These are phyloP conservation scores for Cerceris rybyensis DNA, from an alignment of 2,888 invertebrate species.

Conservation along the genomic window DNA sequence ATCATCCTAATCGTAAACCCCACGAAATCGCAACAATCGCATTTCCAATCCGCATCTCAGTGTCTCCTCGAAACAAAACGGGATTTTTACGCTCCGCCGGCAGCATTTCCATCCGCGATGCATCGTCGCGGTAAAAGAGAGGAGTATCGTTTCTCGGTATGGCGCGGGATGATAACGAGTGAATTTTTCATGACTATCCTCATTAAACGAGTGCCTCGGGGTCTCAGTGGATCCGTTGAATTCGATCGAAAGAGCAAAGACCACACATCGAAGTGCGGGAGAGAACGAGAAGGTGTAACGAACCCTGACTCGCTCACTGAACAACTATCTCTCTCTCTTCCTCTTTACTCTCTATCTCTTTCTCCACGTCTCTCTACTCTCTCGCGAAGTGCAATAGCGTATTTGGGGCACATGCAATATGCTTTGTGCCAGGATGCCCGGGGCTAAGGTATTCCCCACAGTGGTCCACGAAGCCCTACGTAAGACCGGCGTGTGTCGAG, in stretches of 20 bases:
- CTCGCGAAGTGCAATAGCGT: constrained; percentile 40
- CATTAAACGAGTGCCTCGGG: constrained; percentile 48
- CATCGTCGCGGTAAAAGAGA: neutral
- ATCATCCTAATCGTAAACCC: too few species aligned
- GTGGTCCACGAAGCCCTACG: constrained; percentile 39
- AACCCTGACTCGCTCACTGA: constrained; percentile 35
- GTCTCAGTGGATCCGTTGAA: constrained; percentile 44
- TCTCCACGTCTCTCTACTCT: neutral
- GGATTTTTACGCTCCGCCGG: neutral
- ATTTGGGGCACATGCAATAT: constrained; percentile 67
- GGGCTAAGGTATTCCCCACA: constrained; percentile 56
- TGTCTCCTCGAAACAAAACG: neutral
- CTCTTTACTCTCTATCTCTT: too few species aligned
- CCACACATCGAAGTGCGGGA: constrained; percentile 46
- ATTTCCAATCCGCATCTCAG: too few species aligned
- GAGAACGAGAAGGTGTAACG: constrained; percentile 40
- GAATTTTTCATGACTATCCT: constrained; percentile 54
- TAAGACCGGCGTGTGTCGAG: constrained; percentile 58
- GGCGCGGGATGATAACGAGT: constrained; percentile 47
- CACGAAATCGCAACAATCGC: too few species aligned
- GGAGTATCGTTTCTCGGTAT: constrained; percentile 2
- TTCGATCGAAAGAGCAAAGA: constrained; percentile 58
- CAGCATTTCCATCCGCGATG: neutral
- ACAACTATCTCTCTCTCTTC: neutral
- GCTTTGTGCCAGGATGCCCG: constrained; percentile 60